Percentiles rank a stretch among this genome's conserved stretches.
phyloP scores from a whole-genome alignment of 2,888 invertebrate species.

The Penaeus monodon region DNA sequence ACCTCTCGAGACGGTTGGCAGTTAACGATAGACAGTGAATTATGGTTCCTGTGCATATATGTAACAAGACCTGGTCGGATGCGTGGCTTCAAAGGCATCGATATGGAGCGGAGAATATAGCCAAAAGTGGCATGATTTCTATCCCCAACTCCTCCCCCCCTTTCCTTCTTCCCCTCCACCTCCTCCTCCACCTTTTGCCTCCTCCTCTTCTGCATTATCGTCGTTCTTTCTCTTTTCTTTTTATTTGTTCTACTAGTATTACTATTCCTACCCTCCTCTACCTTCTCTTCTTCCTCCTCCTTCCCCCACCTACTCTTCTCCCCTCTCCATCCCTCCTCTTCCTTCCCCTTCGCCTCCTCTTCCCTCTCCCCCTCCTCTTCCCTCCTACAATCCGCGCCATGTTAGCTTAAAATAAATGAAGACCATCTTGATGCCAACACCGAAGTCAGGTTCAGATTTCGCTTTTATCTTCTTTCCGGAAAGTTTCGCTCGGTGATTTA shows the following conservation, averaged over 20 bases:
- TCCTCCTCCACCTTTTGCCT: background rate
- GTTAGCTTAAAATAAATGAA: conserved; percentile 28
- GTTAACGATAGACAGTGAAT: too few relatives aligned
- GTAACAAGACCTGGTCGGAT: background rate
- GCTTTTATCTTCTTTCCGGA: conserved; percentile 25
- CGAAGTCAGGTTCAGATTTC: conserved; percentile 31
- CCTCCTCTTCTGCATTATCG: background rate
- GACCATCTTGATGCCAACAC: conserved; percentile 34
- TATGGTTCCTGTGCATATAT: too few relatives aligned
- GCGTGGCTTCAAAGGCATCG: background rate
- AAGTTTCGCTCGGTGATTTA: conserved; percentile 4
- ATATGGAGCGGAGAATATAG: background rate
- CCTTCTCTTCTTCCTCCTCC: background rate
- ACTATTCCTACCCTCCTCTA: background rate
- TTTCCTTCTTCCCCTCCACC: background rate
- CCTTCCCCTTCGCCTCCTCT: background rate
- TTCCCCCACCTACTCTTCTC: background rate
- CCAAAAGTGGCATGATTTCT: conserved; percentile 1
- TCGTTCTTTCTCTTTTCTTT: too few relatives aligned
- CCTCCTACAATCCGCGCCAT: conserved; percentile 9
- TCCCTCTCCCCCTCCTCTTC: conserved; percentile 2
- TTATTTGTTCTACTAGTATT: background rate
- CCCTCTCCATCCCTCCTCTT: background rate
- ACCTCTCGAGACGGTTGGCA: too few relatives aligned
- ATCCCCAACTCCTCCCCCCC: background rate